phyloP scores from a whole-genome alignment of 2,113 vertebrate species.

The Nesoenas mayeri region DNA sequence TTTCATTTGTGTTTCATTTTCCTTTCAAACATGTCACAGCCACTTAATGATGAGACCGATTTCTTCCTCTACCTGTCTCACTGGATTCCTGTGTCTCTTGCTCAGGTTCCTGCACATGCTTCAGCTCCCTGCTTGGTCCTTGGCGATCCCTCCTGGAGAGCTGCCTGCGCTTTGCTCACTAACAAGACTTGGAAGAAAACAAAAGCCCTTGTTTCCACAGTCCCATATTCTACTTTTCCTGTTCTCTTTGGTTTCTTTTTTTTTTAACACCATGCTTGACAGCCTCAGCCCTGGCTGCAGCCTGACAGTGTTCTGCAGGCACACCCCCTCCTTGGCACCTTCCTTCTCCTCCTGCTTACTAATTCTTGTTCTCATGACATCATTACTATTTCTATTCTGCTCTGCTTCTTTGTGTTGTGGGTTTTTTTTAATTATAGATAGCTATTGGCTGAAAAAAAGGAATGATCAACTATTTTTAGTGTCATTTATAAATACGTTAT shows the following conservation, averaged over 20 bases:
- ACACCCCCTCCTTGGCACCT: not conserved
- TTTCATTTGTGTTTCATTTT: not conserved
- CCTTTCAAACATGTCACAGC: not conserved
- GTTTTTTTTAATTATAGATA: not conserved
- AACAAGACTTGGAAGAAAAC: not conserved
- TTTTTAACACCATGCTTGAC: not conserved
- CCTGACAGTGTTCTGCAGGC: not conserved
- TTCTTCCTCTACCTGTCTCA: not conserved
- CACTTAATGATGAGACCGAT: not conserved
- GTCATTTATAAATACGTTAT: not conserved
- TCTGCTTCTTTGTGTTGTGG: not conserved
- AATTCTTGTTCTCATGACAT: not conserved
- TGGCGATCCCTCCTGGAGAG: not conserved
- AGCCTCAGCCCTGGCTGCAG: not conserved
- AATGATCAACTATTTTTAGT: not conserved
- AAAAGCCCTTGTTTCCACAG: not conserved
- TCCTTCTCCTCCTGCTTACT: not conserved
- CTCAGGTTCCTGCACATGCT: not conserved
- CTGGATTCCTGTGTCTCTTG: not conserved
- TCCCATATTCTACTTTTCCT: not conserved
- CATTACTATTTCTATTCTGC: not conserved
- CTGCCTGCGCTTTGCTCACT: not conserved
- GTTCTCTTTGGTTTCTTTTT: not conserved
- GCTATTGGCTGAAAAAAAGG: not conserved
- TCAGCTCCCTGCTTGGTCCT: not conserved